A percentile compares a stretch with the other conserved stretches of the same genome.
phyloP scores from a whole-genome alignment of 2,888 invertebrate genomes.

The Malthinus seriepunctatus region DNA sequence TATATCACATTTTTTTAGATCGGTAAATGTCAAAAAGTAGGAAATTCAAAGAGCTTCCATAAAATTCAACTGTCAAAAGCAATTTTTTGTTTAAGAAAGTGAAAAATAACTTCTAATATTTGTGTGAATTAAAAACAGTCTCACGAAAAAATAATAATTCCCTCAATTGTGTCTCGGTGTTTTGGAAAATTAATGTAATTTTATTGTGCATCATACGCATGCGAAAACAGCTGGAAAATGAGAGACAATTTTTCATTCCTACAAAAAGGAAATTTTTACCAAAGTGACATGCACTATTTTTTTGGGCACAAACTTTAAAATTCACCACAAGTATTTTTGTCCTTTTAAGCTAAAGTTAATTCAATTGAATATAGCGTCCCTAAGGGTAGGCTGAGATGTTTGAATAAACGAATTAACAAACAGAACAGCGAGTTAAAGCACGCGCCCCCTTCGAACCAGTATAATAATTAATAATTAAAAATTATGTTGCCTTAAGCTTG shows the following conservation, averaged over 20 bases:
- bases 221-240: no score
- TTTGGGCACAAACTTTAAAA: background rate
- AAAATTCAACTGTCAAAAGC: background rate
- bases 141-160: no score
- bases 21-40: no score
- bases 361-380: slow-evolving; percentile 35
- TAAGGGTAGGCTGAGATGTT: slow-evolving; percentile 33
- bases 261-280: no score
- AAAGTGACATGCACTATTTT: background rate
- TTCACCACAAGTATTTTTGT: slow-evolving; percentile 15
- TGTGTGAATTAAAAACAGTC: background rate
- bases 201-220: no score
- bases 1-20: no score
- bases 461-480: slow-evolving; percentile 40
- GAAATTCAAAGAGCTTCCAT: background rate
- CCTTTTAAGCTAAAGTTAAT: slow-evolving; percentile 29
- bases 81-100: background rate
- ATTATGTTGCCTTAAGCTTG: slow-evolving; percentile 31
- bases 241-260: no score
- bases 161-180: no score
- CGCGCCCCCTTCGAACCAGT: slow-evolving; percentile 28
- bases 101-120: background rate
- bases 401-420: slow-evolving; percentile 42
- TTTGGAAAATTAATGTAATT: no score
- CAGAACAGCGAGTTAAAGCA: slow-evolving; percentile 31